Evolutionary conservation across 2,888 invertebrate species (phyloP), one percentile per base, ranked within the genome.

Genomic region (Acheta domesticus): DNA sequence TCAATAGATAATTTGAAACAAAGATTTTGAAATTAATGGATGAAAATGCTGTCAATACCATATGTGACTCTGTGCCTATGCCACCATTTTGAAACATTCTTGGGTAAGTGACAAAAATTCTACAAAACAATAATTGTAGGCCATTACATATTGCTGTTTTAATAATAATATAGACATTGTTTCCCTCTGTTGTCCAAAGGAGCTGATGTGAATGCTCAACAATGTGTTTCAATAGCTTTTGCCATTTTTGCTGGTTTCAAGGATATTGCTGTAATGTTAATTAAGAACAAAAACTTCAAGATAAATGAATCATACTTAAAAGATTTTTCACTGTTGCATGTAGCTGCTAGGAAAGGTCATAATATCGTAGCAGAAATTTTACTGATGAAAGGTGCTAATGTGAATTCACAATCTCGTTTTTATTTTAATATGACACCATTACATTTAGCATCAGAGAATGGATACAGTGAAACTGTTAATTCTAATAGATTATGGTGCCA

Each of bases 361-460:
- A 75, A 75, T 16, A 20, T 12, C 14, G 11, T 75, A 11, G 75
- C 20, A 21, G 20, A 75, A n/a, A 14, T 5, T 75, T 20, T 75
- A 20, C 3, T 75, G 11, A 14, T 11, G 20, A 75, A 20, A 20
- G 75, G 75, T 14, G 75, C 23, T 1, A 75, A 75, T 75, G 75
- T 75, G 11, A 20, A 20, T 75, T 16, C 75, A 73, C 19, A 79
- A 83, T 23, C 81, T 83, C 81, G 81, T 36, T 36, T 8, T 36
- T 36, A 36, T 36, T 36, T 36, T 78, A 79, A 77, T 36, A 80
- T 81, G 12, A 84, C 84, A 11, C 83, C 84, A 3, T 80, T 85
- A 49, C 84, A 85, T 78, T 80, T 81, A 76, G 85, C 85, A 19
- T 84, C 84, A 12, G 79, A 80, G 48, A 81, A 81, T 48, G 84